Conservation (phyloP, 2,888 invertebrate genomes). For the Candidula unifasciata region DNA sequence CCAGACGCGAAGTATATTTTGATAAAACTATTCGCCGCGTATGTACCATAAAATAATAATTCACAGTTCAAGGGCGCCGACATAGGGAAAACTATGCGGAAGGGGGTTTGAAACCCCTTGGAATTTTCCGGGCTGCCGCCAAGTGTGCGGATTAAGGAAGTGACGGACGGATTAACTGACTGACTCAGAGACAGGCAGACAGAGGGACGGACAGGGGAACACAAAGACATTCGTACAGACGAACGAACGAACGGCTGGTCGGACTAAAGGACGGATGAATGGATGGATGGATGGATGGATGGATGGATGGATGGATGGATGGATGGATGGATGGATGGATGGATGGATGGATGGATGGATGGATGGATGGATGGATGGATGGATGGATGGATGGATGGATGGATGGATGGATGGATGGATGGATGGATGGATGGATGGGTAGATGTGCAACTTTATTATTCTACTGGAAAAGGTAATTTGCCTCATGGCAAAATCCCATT, state of each 20-base stretch:
- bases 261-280: not conserved
- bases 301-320: slow-evolving; percentile 21
- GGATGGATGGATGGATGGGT: slow-evolving; percentile 18
- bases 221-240: no score
- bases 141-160: not conserved
- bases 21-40: no score
- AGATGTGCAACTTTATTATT: no score
- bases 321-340: slow-evolving; percentile 13
- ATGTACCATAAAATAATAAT: no score
- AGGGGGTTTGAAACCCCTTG: no score
- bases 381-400: slow-evolving; percentile 21
- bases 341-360: slow-evolving; percentile 15
- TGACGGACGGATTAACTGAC: not conserved
- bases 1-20: no score
- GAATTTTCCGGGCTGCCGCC: no score
- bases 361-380: slow-evolving; percentile 21
- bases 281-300: slow-evolving; percentile 21
- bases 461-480: no score
- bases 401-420: slow-evolving; percentile 21
- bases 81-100: no score
- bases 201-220: not conserved
- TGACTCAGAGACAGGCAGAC: not conserved
- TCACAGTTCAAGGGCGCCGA: no score
- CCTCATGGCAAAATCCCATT: no score
- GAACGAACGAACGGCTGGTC: no score